Evolutionary conservation across 2,797 vertebrate species (phyloP).

Genomic region (Chiroxiphia lanceolata): DNA sequence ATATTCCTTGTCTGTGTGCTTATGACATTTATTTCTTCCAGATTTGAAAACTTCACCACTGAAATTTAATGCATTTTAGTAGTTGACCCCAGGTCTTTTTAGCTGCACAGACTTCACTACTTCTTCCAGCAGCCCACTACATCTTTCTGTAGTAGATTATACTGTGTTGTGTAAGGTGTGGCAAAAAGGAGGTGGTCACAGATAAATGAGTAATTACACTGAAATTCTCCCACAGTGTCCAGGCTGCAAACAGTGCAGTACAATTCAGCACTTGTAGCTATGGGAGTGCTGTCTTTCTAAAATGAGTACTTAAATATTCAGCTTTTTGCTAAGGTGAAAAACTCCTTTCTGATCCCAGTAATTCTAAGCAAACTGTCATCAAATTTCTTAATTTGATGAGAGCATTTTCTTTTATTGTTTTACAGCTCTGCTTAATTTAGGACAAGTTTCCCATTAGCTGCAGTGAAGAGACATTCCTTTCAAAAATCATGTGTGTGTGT

Average conservation of each 20-base stretch:
- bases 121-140: not conserved
- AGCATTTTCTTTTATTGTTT: not conserved
- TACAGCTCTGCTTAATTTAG: not conserved
- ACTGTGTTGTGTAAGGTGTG: not conserved
- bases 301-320: not conserved
- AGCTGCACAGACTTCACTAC: not conserved
- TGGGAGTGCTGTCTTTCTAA: not conserved
- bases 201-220: not conserved
- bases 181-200: not conserved
- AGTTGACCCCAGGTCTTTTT: not conserved
- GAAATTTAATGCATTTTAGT: not conserved
- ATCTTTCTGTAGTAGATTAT: not conserved
- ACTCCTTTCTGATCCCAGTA: not conserved
- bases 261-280: not conserved
- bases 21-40: not conserved
- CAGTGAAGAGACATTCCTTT: not conserved
- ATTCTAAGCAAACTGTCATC: not conserved
- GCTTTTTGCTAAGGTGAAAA: not conserved
- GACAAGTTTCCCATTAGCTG: not conserved
- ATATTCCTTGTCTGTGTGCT: not conserved
- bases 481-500: not conserved
- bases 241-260: not conserved
- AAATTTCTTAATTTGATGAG: not conserved
- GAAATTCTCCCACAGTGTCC: not conserved
- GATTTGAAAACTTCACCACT: not conserved